These are phyloP conservation scores for Limnephilus rhombicus DNA, from an alignment of 2,888 invertebrate species.

Conservation along the genomic window DNA sequence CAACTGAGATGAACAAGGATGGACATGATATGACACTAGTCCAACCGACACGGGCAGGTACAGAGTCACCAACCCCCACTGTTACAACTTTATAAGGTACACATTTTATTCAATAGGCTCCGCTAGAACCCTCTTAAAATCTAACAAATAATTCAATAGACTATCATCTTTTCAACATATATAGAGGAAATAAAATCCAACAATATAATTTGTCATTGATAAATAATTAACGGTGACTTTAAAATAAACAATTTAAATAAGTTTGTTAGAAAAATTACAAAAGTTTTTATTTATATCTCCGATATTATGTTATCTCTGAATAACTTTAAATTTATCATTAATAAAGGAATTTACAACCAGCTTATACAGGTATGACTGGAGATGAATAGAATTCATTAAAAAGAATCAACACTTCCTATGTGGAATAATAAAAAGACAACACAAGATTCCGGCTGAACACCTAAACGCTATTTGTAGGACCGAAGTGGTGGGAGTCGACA, in stretches of 20 bases:
- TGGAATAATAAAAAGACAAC: slow-evolving; percentile 42
- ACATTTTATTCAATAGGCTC: slow-evolving; percentile 49
- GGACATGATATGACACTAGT: neutral
- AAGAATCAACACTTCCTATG: slow-evolving; percentile 20
- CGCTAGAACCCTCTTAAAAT: slow-evolving; percentile 41
- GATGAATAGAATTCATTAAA: slow-evolving; percentile 15
- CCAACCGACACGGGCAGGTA: slow-evolving; percentile 40
- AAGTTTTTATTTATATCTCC: neutral
- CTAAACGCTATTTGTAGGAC: slow-evolving; percentile 48
- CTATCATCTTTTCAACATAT: slow-evolving; percentile 42
- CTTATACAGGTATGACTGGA: slow-evolving; percentile 34
- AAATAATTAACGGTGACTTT: slow-evolving; percentile 44
- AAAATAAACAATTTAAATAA: slow-evolving; percentile 37
- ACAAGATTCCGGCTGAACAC: slow-evolving; percentile 27
- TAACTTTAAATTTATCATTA: slow-evolving; percentile 22
- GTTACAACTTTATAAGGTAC: slow-evolving; percentile 54
- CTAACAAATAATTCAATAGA: slow-evolving; percentile 43
- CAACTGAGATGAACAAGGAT: neutral
- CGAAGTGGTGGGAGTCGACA: neutral
- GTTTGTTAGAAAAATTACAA: slow-evolving; percentile 15
- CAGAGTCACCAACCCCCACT: slow-evolving; percentile 8
- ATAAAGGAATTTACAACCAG: slow-evolving; percentile 30
- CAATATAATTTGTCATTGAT: slow-evolving; percentile 54
- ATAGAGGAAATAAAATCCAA: slow-evolving; percentile 55
- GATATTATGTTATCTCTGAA: neutral